These are phyloP conservation scores for Anneissia japonica DNA, from an alignment of 35 echinoderm and acorn worm species.

Conservation along the genomic window DNA sequence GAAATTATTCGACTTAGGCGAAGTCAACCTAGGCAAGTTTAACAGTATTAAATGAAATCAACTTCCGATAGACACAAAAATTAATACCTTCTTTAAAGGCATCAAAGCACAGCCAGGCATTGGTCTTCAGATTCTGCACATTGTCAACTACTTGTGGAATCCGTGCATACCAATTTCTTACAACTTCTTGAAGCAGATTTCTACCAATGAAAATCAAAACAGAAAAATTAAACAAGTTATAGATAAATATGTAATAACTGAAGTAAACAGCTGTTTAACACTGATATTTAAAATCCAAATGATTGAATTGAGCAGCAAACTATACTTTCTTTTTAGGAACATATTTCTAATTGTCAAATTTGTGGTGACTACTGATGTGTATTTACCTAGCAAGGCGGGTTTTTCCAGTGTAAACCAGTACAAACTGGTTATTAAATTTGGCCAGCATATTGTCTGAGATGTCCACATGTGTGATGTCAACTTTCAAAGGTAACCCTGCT, in stretches of 20 bases:
- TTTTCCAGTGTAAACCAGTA: constrained; percentile 93
- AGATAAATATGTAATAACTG: too few relatives aligned
- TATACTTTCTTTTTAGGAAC: too few relatives aligned
- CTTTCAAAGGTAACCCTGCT: constrained; percentile 62
- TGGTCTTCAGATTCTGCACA: constrained; percentile 60
- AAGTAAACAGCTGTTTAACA: too few relatives aligned
- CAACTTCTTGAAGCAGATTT: constrained; percentile 77
- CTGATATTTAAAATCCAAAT: too few relatives aligned
- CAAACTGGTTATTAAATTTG: constrained; percentile 72
- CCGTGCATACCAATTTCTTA: constrained; percentile 92
- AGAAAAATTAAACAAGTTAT: too few relatives aligned
- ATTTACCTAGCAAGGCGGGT: constrained; percentile 86
- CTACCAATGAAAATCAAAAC: constrained; percentile 10
- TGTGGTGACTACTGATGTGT: not conserved
- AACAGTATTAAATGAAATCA: too few relatives aligned
- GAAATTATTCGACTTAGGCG: too few relatives aligned
- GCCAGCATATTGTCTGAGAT: constrained; percentile 52
- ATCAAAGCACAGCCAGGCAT: constrained; percentile 64
- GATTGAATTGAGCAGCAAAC: too few relatives aligned
- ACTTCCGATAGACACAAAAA: too few relatives aligned
- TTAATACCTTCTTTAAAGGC: constrained; percentile 72
- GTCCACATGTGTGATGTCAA: constrained; percentile 60
- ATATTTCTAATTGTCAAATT: too few relatives aligned
- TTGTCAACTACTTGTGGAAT: constrained; percentile 79
- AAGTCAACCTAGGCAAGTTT: too few relatives aligned